phyloP scores from a whole-genome alignment of 2,888 invertebrate genomes.

The Agonopterix heracliana region DNA sequence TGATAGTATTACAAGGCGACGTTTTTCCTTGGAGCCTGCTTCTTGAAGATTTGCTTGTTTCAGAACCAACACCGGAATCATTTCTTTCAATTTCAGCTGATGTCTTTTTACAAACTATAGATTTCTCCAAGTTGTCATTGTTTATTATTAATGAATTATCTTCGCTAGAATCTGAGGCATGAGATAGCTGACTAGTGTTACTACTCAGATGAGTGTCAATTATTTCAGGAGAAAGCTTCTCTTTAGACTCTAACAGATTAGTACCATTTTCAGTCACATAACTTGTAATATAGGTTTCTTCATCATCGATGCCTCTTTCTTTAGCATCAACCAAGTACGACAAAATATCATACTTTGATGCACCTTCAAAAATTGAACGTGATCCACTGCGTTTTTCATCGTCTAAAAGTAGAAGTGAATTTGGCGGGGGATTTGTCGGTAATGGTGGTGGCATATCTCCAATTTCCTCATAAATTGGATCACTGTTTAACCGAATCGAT shows the following conservation, averaged over 20 bases:
- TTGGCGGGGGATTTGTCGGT: slow-evolving; percentile 86
- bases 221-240: slow-evolving; percentile 70
- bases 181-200: slow-evolving; percentile 85
- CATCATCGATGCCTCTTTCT: slow-evolving; percentile 82
- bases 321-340: slow-evolving; percentile 93
- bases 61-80: slow-evolving; percentile 94
- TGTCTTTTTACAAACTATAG: slow-evolving; percentile 73
- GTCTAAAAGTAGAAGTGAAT: slow-evolving; percentile 79
- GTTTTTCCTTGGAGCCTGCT: slow-evolving; percentile 81
- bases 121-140: slow-evolving; percentile 75
- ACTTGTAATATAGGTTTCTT: slow-evolving; percentile 82
- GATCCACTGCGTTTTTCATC: slow-evolving; percentile 82
- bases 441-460: slow-evolving; percentile 86
- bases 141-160: slow-evolving; percentile 83
- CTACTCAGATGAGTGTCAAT: slow-evolving; percentile 74
- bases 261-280: slow-evolving; percentile 73
- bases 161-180: slow-evolving; percentile 90
- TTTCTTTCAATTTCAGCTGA: slow-evolving; percentile 90
- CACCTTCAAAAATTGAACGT: slow-evolving; percentile 85
- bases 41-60: slow-evolving; percentile 91
- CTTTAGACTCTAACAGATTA: slow-evolving; percentile 72
- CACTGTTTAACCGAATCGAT: slow-evolving; percentile 79
- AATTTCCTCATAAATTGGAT: slow-evolving; percentile 88
- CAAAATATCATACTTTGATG: slow-evolving; percentile 92
- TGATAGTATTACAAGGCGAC: slow-evolving; percentile 61